Evolutionary conservation across 2,797 vertebrate species (phyloP).

Genomic region (Nothura maculosa): DNA sequence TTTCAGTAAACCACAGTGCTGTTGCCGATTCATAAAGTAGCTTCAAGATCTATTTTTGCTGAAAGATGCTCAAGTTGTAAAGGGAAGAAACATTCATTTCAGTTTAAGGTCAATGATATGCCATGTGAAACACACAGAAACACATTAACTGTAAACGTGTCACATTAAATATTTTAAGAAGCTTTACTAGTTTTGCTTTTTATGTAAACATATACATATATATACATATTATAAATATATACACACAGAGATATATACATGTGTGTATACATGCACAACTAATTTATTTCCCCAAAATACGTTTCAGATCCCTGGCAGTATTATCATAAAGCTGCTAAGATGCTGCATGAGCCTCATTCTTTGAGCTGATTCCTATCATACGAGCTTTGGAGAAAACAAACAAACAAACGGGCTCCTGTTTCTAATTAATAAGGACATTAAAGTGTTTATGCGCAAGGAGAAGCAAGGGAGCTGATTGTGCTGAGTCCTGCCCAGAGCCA

Average conservation of each 20-base stretch:
- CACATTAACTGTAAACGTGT: not conserved
- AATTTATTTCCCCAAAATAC: not conserved
- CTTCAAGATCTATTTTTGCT: not conserved
- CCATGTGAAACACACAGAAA: constrained; percentile 20
- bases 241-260: rapidly evolving
- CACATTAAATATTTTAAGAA: constrained; percentile 18
- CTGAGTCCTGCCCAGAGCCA: constrained; percentile 10
- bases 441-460: constrained; percentile 45
- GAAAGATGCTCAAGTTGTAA: constrained; percentile 15
- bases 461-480: constrained; percentile 20
- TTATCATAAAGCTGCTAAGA: not conserved
- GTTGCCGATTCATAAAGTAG: constrained; percentile 24
- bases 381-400: not conserved
- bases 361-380: not conserved
- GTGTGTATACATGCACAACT: not conserved
- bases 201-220: not conserved
- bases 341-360: constrained; percentile 7
- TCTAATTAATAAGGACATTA: constrained; percentile 58
- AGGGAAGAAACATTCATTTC: constrained; percentile 27
- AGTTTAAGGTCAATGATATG: not conserved
- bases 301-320: not conserved
- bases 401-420: constrained; percentile 21
- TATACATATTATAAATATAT: not conserved
- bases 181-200: constrained; percentile 1
- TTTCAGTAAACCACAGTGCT: constrained; percentile 1